Evolutionary conservation across 2,888 invertebrate genomes (phyloP), one percentile per base, ranked within the genome.

Genomic region (Drosophila nr. medialis): DNA sequence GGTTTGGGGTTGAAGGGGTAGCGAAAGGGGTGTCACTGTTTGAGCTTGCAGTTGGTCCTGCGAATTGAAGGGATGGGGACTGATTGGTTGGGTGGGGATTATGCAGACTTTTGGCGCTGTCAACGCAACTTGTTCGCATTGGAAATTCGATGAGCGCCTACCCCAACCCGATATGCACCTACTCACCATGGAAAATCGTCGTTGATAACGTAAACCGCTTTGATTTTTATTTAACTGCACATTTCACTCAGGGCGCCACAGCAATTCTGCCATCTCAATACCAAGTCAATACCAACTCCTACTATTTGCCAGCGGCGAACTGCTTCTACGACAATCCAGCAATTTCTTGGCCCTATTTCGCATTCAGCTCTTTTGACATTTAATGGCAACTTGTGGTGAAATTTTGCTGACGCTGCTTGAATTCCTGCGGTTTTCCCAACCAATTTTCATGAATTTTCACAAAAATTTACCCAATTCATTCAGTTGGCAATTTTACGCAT

Each of bases 211-310:
- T 88, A 85, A 85, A 88, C 86, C 88, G 90, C 85, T 85, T 85
- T 85, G 90, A 85, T 89, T 85, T 85, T 85, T 90, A 85, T 85
- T 85, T 89, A 85, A 85, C 85, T 88, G 90, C 85, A 85, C 85
- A 89, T 85, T 89, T 85, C 77, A 68, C 86, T 82, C 72, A 66
- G 75, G 81, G 82, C 79, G 56, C 50, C 42, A 32, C 70, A 53
- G 55, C 27, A 18, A n/a, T n/a, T n/a, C 32, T 24, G 11, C 21
- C 24, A 30, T 21, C 24, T n/a, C 45, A 45, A 7, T 15, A 45
- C 8, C 21, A 24, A 45, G 45, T 45, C 45, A 45, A 45, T 7
- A 24, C 13, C 18, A 2, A 1, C 32, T 38, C 13, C 27, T 42
- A 11, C 29, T n/a, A 2, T 6, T 6, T 45, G 45, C 21, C 13